Evolutionary conservation across 2,113 vertebrate species (phyloP).

Genomic region (Pluvialis apricaria): DNA sequence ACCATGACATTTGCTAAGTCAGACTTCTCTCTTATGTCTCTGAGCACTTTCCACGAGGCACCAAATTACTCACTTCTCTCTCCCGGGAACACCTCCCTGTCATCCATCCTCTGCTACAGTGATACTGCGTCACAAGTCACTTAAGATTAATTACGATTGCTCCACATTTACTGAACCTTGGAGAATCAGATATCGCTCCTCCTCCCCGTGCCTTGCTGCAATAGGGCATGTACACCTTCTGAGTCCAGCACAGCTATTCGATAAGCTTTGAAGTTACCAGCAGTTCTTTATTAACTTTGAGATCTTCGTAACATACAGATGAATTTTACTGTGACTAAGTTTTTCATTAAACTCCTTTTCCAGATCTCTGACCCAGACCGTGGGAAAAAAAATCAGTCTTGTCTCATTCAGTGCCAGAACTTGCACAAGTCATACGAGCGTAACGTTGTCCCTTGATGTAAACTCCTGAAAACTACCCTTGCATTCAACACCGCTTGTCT

Average conservation of each 20-base stretch:
- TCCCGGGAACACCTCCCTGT: not conserved
- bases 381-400: not conserved
- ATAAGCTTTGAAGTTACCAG: not conserved
- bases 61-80: not conserved
- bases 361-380: not conserved
- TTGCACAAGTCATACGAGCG: not conserved
- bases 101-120: not conserved
- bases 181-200: not conserved
- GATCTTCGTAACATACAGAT: not conserved
- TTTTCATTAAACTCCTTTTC: not conserved
- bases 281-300: not conserved
- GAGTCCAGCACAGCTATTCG: not conserved
- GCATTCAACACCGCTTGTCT: not conserved
- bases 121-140: not conserved
- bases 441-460: not conserved
- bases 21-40: slow-evolving; percentile 10
- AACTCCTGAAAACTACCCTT: not conserved
- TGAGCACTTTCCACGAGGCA: not conserved
- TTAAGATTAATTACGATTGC: slow-evolving; percentile 42
- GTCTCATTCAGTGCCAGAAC: not conserved
- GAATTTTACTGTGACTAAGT: not conserved
- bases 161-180: not conserved
- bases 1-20: slow-evolving; percentile 53
- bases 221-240: not conserved
- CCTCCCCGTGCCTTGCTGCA: not conserved